Evolutionary conservation across 1,140 invertebrate species (phyloP).

Genomic region (Anastrepha obliqua): DNA sequence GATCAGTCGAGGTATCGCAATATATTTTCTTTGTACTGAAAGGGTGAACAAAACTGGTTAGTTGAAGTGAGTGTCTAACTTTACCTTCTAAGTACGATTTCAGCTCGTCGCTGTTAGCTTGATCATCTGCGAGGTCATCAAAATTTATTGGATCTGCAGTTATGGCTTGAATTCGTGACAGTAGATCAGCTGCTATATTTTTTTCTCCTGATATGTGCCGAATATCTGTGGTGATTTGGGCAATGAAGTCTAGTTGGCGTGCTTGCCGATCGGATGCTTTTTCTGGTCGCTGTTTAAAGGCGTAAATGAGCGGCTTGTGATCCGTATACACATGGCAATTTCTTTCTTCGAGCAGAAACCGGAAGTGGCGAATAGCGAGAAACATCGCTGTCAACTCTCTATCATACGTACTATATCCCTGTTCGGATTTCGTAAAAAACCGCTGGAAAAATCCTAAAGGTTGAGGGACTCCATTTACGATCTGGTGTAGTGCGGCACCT

Average conservation of each 20-base stretch:
- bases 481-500: constrained; percentile 60
- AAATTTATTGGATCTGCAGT: background rate
- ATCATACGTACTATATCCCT: constrained; percentile 68
- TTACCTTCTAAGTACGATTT: too few species aligned
- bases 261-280: constrained; percentile 59
- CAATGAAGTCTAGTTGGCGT: constrained; percentile 66
- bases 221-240: too few species aligned
- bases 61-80: background rate
- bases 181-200: too few species aligned
- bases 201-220: too few species aligned
- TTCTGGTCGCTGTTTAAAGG: constrained; percentile 59
- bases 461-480: constrained; percentile 56
- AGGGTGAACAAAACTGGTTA: background rate
- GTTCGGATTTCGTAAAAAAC: constrained; percentile 59
- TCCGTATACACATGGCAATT: constrained; percentile 70
- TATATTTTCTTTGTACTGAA: constrained; percentile 22
- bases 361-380: constrained; percentile 66
- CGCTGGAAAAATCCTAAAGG: constrained; percentile 65
- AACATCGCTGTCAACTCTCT: constrained; percentile 70
- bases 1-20: constrained; percentile 40
- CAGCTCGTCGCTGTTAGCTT: background rate
- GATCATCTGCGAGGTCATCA: background rate
- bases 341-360: constrained; percentile 66
- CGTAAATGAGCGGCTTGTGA: constrained; percentile 73
- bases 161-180: constrained; percentile 60